Evolutionary conservation across 2,888 invertebrate genomes (phyloP), one percentile per base, ranked within the genome.

Genomic region (Archips xylosteana): DNA sequence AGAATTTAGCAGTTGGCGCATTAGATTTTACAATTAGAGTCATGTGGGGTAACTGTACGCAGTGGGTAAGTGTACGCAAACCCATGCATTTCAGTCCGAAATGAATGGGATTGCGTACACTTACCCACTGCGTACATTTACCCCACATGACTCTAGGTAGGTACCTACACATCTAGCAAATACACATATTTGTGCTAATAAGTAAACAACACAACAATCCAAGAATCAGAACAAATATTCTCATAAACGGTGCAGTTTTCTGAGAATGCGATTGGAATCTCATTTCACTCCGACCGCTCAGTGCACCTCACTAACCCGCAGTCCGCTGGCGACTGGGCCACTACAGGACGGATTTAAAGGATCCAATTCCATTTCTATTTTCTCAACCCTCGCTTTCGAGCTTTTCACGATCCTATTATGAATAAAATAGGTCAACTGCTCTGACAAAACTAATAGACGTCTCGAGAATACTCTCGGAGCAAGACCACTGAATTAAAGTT

Each of bases 311-410:
- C 64, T 23, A 54, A 39, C 57, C n/a, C 57, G 76, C 72, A n/a
- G 75, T 72, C 75, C 68, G 65, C 74, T 75, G 75, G 76, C 75
- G 67, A 76, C 75, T 71, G 77, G 66, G 78, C 71, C 76, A 76
- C 77, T 80, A 78, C 80, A 78, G 77, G 75, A 70, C 79, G 80
- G 82, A 83, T 85, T 86, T 87, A 82, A 83, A 83, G 83, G 81
- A 86, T 86, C 81, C 81, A 66, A 84, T 87, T 86, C 80, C 81
- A 81, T 85, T 88, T 85, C 83, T 83, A 85, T 88, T 86, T 87
- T 85, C 83, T 82, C 79, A 80, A 82, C 79, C 78, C 81, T 78
- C 80, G 78, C 81, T 77, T 82, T 78, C 70, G 76, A 80, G 80
- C 81, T 80, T 82, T 85, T 83, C 81, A 78, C 76, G 77, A 83